Base-by-base conservation (phyloP, 2,113 vertebrate genomes). In the Cariama cristata region DNA sequence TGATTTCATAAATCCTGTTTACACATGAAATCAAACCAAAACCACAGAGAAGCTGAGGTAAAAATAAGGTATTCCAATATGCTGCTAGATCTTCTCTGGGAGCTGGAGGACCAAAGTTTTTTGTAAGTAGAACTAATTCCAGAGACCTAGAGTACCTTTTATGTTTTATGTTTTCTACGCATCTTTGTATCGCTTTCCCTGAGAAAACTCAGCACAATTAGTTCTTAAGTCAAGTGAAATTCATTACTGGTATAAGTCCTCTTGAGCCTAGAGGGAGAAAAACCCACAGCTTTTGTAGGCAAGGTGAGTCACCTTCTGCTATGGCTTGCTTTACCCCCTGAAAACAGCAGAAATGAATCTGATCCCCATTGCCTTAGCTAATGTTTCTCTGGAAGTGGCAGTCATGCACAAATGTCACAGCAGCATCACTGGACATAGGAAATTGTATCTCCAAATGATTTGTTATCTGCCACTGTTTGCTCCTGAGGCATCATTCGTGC, bases 361-460 rank as follows among this genome's bases (percentile, higher is more conserved):
- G 0, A 32, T 63, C 5, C 8, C 45, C 0, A 0, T 21, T 53
- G 35, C 53, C 8, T 35, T 44, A 40, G 7, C 16, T 93, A 27
- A 69, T 30, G 59, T 7, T 62, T 77, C 30, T 58, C 59, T 84
- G 32, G 23, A 76, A 92, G 62, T 4, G 14, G 8, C 8, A 19
- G 26, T 38, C 44, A 47, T 40, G 74, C 50, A 83, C 33, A 82
- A 52, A 33, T 21, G 24, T 27, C n/a, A 47, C 53, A 40, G 49
- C 17, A 72, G 33, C 52, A 42, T 26, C 40, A 24, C 32, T 19
- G 28, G 18, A 30, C 9, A 11, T 14, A 17, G 18, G 19, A 80
- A 83, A n/a, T 11, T 6, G 4, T 47, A 42, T 56, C 26, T 82
- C 24, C 23, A 73, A 76, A 68, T 0, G 4, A 72, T 68, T 82